phyloP scores from a whole-genome alignment of 1,140 invertebrate species.

The Ladona fulva region DNA sequence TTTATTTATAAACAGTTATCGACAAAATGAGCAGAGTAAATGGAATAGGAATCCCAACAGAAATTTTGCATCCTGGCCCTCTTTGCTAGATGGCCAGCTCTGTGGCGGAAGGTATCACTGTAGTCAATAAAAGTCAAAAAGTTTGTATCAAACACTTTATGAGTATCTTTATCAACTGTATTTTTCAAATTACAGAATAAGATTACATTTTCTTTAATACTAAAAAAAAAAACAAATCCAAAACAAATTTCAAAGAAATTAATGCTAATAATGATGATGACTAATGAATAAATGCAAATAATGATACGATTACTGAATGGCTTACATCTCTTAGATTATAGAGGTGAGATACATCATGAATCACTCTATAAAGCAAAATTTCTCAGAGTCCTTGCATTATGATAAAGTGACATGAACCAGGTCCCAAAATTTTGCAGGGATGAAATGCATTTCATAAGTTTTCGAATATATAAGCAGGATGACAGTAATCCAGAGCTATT shows the following conservation, averaged over 20 bases:
- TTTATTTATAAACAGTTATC: too few relatives aligned
- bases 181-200: background rate
- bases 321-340: too few relatives aligned
- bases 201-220: background rate
- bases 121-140: background rate
- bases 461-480: too few relatives aligned
- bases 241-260: background rate
- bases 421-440: too few relatives aligned
- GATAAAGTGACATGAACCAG: too few relatives aligned
- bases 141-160: background rate
- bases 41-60: too few relatives aligned
- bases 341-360: background rate
- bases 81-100: too few relatives aligned
- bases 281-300: slow-evolving; percentile 4
- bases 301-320: background rate
- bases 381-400: background rate
- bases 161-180: background rate
- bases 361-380: background rate
- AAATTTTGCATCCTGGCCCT: too few relatives aligned
- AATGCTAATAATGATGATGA: slow-evolving; percentile 2
- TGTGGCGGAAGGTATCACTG: too few relatives aligned
- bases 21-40: too few relatives aligned
- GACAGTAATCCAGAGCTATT: too few relatives aligned
- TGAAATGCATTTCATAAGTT: too few relatives aligned
- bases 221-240: background rate